Base-by-base conservation (phyloP, 1,140 invertebrate genomes). In the Lasioglossum baleicum region DNA sequence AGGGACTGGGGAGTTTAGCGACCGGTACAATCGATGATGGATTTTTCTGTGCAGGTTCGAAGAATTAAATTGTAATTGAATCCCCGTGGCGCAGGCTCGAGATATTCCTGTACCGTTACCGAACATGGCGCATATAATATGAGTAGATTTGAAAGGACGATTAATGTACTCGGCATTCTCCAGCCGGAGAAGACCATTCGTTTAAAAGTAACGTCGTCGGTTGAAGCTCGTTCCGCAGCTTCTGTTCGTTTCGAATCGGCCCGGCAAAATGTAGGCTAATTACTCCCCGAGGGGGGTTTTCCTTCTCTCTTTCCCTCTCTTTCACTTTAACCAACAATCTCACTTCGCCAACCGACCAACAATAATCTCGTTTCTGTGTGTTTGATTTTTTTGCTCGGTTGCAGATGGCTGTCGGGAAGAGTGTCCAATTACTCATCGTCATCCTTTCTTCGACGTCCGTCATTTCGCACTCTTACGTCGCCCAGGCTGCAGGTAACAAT, bases 361-460 rank as follows among this genome's bases (percentile, higher is more conserved):
- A 48, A 48, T 48, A 35, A 76, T 35, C 8, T 22, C 68, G 13
- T 63, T 8, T 35, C 35, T 35, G 35, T 35, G 35, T 35, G 35
- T 35, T 35, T 35, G 35, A 35, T 35, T 35, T 35, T 35, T 71
- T 51, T 20, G 0, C 13, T 73, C 70, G 58, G 63, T 87, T 87
- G 42, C 88, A 93, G 91, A 92, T 93, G 92, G 82, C 88, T 88
- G 83, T 84, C 84, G 75, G 82, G 84, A 92, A 90, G 77, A 82
- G 76, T 81, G 75, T 90, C 74, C 88, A 89, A 87, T 85, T 91
- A 74, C 80, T 92, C 67, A 71, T 93, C 81, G 85, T 88, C 75
- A 88, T 91, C 53, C 79, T 89, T 48, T 85, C 88, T 74, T 80
- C 82, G 75, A 87, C 89, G 75, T 90, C 85, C 66, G 88, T 88